Base-by-base conservation (phyloP, 2,888 invertebrate genomes). In the Stenodema calcarata region DNA sequence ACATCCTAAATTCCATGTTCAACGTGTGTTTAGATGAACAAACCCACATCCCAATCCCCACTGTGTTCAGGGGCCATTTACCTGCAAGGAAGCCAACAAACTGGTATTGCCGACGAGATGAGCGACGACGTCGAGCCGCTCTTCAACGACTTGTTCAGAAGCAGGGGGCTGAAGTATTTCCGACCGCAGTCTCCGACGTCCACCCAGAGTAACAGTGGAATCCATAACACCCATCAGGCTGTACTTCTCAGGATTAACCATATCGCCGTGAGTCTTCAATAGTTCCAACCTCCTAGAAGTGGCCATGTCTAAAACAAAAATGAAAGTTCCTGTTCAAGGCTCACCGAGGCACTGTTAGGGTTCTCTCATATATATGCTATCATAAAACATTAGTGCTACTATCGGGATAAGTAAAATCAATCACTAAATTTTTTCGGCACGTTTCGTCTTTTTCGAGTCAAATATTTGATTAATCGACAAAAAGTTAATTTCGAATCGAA, bases 101-200 rank as follows among this genome's bases (percentile, higher is more conserved):
- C 94, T 92, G 82, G 94, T 93, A 90, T 94, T 94, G 54, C 94
- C 93, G 30, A 95, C 93, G 7, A 98, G 91, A 91, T 97, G 97
- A 86, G 94, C 92, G 0, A 98, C 94, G 85, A 95, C 95, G 88
- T 95, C 94, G 87, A 96, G 93, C 75, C 97, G 93, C 23, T 93
- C 92, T 89, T 93, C 92, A 87, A 98, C 96, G 2, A 94, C 92
- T 0, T 93, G 91, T 86, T 92, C 90, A 82, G 95, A 93, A 90
- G 94, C 95, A 0, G 95, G 94, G 0, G 98, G 98, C 90, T 96
- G 96, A 11, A 96, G 92, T 88, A 98, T 94, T 80, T 94, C 94
- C 0, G 96, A 95, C 85, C 98, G 92, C n/a, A 98, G 92, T 44
- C 95, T 93, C 88, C 97, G 92, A 27, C 94, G 92, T 0, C 98